Evolutionary conservation across 2,113 vertebrate species (phyloP).

Genomic region (Natator depressus): DNA sequence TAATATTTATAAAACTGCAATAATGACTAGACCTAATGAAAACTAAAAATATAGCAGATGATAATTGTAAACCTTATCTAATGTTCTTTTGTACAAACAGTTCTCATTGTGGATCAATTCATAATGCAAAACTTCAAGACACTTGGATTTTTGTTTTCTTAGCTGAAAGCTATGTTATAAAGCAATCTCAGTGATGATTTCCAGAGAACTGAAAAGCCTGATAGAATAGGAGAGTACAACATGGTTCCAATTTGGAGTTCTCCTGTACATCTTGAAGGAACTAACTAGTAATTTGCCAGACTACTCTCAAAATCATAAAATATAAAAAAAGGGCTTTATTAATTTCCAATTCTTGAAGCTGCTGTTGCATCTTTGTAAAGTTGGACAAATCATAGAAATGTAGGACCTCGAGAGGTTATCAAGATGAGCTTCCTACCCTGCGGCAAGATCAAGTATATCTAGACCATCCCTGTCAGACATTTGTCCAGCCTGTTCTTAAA

Average conservation of each 20-base stretch:
- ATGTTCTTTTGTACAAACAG: background rate
- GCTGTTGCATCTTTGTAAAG: background rate
- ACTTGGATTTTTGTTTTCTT: fast-evolving
- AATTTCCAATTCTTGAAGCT: background rate
- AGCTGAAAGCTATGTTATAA: background rate
- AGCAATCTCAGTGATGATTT: background rate
- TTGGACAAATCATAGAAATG: background rate
- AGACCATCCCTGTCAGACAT: background rate
- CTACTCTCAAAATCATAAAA: background rate
- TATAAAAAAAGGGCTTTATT: background rate
- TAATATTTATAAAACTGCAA: background rate
- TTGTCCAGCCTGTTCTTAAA: background rate
- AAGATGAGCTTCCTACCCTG: background rate
- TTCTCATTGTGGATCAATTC: background rate
- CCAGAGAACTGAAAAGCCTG: conserved; percentile 16
- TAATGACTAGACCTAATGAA: background rate
- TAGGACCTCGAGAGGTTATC: background rate
- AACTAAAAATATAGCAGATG: background rate
- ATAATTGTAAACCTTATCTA: background rate
- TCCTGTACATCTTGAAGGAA: background rate
- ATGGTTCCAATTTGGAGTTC: conserved; percentile 44
- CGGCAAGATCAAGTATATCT: background rate
- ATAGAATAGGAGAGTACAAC: conserved; percentile 33
- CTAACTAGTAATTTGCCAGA: conserved; percentile 26
- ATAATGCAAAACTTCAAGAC: background rate